Conservation (phyloP, 2,797 vertebrate genomes). For the Anomalospiza imberbis region DNA sequence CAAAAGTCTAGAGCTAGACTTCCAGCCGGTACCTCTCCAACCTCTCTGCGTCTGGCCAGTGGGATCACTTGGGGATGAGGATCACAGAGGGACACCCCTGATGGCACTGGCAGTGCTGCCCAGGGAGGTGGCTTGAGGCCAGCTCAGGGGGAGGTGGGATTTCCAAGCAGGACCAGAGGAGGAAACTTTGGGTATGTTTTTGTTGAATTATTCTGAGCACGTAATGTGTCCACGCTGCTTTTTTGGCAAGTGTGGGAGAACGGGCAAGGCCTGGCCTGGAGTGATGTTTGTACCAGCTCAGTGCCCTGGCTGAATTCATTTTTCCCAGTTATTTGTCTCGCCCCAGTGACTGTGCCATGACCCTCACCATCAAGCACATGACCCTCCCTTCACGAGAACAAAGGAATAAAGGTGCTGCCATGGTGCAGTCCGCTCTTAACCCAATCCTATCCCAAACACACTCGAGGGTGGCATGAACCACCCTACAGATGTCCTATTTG, state of each 20-base stretch:
- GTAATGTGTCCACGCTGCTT: neutral
- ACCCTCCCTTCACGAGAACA: neutral
- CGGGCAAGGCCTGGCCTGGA: neutral
- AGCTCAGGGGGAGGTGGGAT: neutral
- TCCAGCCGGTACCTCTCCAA: neutral
- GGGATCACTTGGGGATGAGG: neutral
- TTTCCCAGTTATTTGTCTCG: neutral
- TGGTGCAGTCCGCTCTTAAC: neutral
- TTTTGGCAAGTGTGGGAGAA: neutral
- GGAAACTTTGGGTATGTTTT: neutral
- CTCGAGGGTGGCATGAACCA: neutral
- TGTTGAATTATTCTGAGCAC: slow-evolving; percentile 32
- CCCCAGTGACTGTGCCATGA: neutral
- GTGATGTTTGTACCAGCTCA: neutral
- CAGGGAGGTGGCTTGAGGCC: neutral
- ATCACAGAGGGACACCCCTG: neutral
- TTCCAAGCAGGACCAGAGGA: neutral
- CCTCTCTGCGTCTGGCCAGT: neutral
- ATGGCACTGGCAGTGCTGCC: neutral
- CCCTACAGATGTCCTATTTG: neutral
- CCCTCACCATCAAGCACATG: neutral
- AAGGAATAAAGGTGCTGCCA: neutral
- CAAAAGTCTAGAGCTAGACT: neutral
- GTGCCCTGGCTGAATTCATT: neutral
- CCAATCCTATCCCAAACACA: neutral